Conservation (phyloP, 2,888 invertebrate genomes). For the Heteromyza rotundicornis region DNA sequence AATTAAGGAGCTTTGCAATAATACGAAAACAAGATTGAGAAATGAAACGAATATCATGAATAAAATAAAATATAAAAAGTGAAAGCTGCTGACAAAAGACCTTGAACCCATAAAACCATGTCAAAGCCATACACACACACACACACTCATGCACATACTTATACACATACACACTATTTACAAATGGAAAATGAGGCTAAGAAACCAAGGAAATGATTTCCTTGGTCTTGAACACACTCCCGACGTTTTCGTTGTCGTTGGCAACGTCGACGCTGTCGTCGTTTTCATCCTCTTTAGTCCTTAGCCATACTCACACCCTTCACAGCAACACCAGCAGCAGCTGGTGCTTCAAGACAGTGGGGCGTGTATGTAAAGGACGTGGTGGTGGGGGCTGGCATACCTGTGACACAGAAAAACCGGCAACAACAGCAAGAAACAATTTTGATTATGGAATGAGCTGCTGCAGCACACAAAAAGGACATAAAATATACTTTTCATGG, state of each 20-base stretch:
- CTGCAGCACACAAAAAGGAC: slow-evolving; percentile 2
- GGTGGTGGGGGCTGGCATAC: background rate
- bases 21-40: background rate
- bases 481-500: background rate
- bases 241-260: background rate
- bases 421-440: background rate
- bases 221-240: slow-evolving; percentile 36
- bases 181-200: slow-evolving; percentile 37
- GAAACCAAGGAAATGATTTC: slow-evolving; percentile 47
- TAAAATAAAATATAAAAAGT: slow-evolving; percentile 28
- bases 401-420: background rate
- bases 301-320: too few relatives aligned
- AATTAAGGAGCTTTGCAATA: background rate
- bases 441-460: slow-evolving; percentile 13
- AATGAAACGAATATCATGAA: slow-evolving; percentile 11
- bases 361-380: background rate
- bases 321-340: too few relatives aligned
- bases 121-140: slow-evolving; percentile 31
- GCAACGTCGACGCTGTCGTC: background rate
- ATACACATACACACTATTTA: slow-evolving; percentile 21
- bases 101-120: slow-evolving; percentile 59
- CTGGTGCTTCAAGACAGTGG: too few relatives aligned
- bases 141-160: slow-evolving; percentile 9
- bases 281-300: background rate
- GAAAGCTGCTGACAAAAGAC: slow-evolving; percentile 44